A percentile compares a stretch with the other conserved stretches of the same genome.
Evolutionary conservation across 2,888 invertebrate genomes (phyloP).

Genomic region (Meghimatium bilineatum): DNA sequence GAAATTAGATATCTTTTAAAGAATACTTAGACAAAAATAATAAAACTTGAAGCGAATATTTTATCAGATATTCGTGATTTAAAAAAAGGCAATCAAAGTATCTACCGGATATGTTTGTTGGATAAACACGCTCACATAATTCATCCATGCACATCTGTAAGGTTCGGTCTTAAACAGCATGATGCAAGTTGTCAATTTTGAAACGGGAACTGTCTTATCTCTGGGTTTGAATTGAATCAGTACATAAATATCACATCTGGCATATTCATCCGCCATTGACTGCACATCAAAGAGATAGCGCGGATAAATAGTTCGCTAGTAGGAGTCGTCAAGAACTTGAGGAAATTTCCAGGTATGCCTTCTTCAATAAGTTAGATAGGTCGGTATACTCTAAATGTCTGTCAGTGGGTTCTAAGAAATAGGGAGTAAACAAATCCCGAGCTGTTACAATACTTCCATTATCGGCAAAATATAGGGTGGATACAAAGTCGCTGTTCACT

Average conservation of each 20-base stretch:
- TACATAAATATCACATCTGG: background rate
- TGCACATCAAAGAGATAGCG: background rate
- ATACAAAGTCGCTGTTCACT: too few species aligned
- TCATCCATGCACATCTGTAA: background rate
- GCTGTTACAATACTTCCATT: too few species aligned
- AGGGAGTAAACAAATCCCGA: too few species aligned
- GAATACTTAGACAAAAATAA: background rate
- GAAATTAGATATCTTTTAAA: too few species aligned
- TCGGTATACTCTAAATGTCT: too few species aligned
- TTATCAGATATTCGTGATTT: background rate
- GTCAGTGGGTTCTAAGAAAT: too few species aligned
- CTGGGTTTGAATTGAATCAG: background rate
- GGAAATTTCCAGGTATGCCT: too few species aligned
- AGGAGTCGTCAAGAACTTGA: too few species aligned
- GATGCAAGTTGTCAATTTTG: background rate
- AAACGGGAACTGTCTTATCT: background rate
- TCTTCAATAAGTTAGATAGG: too few species aligned
- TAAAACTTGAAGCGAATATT: background rate
- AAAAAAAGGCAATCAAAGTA: too few species aligned
- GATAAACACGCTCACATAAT: background rate
- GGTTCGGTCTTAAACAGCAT: background rate
- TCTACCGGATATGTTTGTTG: too few species aligned
- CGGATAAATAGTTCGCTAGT: background rate
- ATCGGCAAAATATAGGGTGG: too few species aligned
- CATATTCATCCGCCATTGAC: background rate